These are phyloP conservation scores for Habropoda laboriosa DNA, from an alignment of 1,140 invertebrate genomes.

Conservation along the genomic window DNA sequence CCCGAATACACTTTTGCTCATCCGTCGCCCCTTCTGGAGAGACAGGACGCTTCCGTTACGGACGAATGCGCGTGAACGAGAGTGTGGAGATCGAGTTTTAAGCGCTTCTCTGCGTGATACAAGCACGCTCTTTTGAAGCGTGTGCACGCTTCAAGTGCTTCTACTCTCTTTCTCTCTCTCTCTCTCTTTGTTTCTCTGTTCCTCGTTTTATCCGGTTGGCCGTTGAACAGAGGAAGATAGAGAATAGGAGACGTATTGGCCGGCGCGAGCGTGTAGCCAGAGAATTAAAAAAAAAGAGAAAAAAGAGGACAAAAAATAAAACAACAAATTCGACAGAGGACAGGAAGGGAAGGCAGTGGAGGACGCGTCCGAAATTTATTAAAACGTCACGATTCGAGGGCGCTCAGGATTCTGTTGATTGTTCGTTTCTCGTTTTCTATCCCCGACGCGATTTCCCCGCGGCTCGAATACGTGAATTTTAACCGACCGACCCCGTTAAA, in stretches of 20 bases:
- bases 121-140: conserved; percentile 22
- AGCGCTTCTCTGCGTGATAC: conserved; percentile 34
- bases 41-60: conserved; percentile 39
- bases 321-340: neutral
- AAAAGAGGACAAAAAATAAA: no score
- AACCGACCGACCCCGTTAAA: neutral
- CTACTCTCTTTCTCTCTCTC: no score
- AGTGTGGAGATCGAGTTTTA: conserved; percentile 49
- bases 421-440: conserved; percentile 11
- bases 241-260: no score
- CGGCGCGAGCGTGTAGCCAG: no score
- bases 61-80: conserved; percentile 23
- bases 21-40: neutral
- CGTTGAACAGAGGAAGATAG: no score
- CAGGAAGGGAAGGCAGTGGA: no score
- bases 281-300: no score
- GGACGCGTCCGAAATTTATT: conserved; percentile 18
- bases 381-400: conserved; percentile 22
- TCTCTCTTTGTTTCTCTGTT: neutral
- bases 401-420: neutral
- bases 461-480: conserved; percentile 12
- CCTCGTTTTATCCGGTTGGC: neutral
- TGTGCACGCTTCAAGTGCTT: conserved; percentile 33
- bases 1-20: conserved; percentile 45
- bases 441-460: neutral